These are phyloP conservation scores for Antheraea assamensis DNA, from an alignment of 2,888 invertebrate species.

Conservation along the genomic window DNA sequence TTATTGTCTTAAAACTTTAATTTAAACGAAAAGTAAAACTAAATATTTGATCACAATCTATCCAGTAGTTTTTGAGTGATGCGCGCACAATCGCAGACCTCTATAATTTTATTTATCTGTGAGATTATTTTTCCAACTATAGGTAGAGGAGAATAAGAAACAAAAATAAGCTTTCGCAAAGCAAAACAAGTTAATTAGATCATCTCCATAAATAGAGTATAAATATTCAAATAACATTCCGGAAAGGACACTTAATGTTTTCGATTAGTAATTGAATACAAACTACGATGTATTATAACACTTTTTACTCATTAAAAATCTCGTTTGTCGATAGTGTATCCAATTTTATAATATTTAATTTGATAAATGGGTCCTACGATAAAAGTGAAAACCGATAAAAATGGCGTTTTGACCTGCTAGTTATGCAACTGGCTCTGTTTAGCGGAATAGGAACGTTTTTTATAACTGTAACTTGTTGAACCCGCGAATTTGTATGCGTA, in stretches of 20 bases:
- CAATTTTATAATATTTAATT: conserved; percentile 16
- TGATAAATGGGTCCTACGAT: conserved; percentile 10
- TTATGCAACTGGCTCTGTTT: neutral
- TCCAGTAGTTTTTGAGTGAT: no score
- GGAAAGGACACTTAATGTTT: conserved; percentile 39
- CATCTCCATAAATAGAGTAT: conserved; percentile 30
- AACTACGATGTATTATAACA: conserved; percentile 32
- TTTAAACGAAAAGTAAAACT: no score
- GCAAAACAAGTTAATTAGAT: conserved; percentile 14
- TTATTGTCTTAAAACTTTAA: no score
- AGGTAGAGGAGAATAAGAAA: neutral
- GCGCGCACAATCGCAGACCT: no score
- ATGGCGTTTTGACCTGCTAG: conserved; percentile 9
- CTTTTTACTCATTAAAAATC: conserved; percentile 19
- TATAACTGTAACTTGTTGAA: no score
- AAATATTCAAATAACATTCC: conserved; percentile 40
- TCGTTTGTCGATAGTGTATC: neutral
- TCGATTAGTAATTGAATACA: conserved; percentile 59
- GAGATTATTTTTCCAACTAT: neutral
- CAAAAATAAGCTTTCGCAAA: neutral
- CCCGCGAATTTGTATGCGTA: no score
- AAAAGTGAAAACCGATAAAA: conserved; percentile 17
- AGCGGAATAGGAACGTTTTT: neutral
- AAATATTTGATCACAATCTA: no score
- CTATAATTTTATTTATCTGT: neutral